Evolutionary conservation across 2,888 invertebrate genomes (phyloP), one percentile per base, ranked within the genome.

Genomic region (Eubasilissa splendida): DNA sequence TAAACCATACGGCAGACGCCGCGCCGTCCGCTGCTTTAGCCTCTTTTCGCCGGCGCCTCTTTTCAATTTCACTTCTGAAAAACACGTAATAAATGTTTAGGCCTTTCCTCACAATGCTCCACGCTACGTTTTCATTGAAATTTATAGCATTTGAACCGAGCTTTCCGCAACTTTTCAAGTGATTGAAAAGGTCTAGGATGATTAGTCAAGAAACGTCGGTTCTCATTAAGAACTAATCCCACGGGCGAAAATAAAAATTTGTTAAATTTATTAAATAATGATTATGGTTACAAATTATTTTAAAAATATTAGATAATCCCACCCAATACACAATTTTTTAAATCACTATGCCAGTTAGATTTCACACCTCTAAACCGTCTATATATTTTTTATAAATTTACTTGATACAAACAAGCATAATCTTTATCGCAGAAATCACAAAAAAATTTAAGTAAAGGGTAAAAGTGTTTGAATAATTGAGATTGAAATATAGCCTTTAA

Each of bases 131-230:
- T 31, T 42, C 42, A 31, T 50, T n/a, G 66, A 50, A 68, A 68
- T 52, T 12, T 68, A 68, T 52, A n/a, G 52, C 50, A 50, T 50
- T n/a, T 63, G 66, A 50, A 66, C n/a, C 66, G 66, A 68, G 42
- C 3, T 5, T 42, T 42, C 42, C n/a, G 8, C 9, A 14, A 63
- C 12, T 50, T 68, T 12, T 42, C 14, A 12, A 9, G 52, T 68
- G 66, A 52, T 68, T n/a, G 14, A 68, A n/a, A n/a, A 50, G 14
- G 7, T 42, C 42, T 22, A 42, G 56, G 22, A 14, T 71, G 53
- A 71, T 71, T 22, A 71, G 22, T 71, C 14, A 53, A 54, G 54
- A 22, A 53, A 10, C 31, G 31, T 71, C 22, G 22, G 54, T 12
- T 71, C 53, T 54, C 14, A 68, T 68, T 70, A 52, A 70, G 5